Evolutionary conservation across 2,888 invertebrate genomes (phyloP).

Genomic region (Platynereis dumerilii): DNA sequence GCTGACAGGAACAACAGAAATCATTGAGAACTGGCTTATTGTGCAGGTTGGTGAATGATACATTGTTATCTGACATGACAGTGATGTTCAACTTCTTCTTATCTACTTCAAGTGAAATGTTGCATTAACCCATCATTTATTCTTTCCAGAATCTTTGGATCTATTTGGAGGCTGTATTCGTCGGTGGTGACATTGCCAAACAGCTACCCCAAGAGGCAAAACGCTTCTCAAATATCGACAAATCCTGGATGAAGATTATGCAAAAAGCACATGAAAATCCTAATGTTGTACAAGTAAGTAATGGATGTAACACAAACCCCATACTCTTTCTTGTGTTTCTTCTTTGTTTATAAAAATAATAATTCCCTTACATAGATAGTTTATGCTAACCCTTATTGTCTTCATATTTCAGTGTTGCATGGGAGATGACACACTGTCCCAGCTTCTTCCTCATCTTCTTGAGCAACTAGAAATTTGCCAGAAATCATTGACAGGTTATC

Average conservation of each 20-base stretch:
- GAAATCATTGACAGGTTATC: constrained; percentile 86
- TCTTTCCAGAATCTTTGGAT: constrained; percentile 89
- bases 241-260: constrained; percentile 94
- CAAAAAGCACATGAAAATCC: constrained; percentile 93
- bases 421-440: constrained; percentile 90
- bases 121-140: no score
- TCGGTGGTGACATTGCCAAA: constrained; percentile 97
- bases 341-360: constrained; percentile 94
- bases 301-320: constrained; percentile 90
- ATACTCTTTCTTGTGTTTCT: constrained; percentile 92
- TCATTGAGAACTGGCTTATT: constrained; percentile 93
- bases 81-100: no score
- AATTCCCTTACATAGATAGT: constrained; percentile 90
- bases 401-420: constrained; percentile 78
- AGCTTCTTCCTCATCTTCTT: constrained; percentile 90
- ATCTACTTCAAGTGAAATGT: no score
- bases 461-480: constrained; percentile 96
- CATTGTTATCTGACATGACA: no score
- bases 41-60: constrained; percentile 72
- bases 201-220: constrained; percentile 76
- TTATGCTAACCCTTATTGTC: no score
- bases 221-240: constrained; percentile 91
- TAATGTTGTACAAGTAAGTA: constrained; percentile 92
- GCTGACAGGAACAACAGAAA: constrained; percentile 94
- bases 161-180: constrained; percentile 95